Conservation (phyloP, 2,888 invertebrate species). For the Heteropelma amictum region DNA sequence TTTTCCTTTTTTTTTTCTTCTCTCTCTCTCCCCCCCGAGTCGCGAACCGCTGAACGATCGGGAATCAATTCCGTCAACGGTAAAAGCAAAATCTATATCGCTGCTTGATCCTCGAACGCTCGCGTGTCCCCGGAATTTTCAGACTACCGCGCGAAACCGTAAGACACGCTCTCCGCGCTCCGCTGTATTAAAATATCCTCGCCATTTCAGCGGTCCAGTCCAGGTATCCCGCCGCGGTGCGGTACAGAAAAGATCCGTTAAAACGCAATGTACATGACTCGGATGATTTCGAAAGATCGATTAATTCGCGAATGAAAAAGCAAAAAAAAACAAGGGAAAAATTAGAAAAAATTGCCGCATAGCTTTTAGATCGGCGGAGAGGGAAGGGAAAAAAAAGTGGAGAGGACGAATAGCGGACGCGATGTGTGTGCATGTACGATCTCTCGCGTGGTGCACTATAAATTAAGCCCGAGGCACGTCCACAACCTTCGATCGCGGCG, state of each 20-base stretch:
- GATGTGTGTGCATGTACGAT: constrained; percentile 14
- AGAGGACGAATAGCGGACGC: constrained; percentile 42
- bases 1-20: no score
- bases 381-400: constrained; percentile 12
- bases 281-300: constrained; percentile 2
- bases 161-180: no score
- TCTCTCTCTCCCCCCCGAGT: no score
- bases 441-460: constrained; percentile 32
- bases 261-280: constrained; percentile 1
- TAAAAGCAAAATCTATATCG: background rate
- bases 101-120: no score
- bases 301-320: background rate
- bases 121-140: no score
- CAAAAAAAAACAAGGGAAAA: background rate
- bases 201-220: no score
- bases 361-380: background rate
- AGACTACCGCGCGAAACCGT: no score
- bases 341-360: constrained; percentile 9
- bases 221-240: no score
- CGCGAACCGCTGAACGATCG: no score
- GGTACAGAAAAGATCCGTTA: background rate
- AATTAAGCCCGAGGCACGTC: constrained; percentile 52
- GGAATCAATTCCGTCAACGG: background rate
- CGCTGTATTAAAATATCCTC: no score
- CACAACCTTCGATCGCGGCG: constrained; percentile 53